phyloP scores from a whole-genome alignment of 2,113 vertebrate genomes.

The Chaenocephalus aceratus region DNA sequence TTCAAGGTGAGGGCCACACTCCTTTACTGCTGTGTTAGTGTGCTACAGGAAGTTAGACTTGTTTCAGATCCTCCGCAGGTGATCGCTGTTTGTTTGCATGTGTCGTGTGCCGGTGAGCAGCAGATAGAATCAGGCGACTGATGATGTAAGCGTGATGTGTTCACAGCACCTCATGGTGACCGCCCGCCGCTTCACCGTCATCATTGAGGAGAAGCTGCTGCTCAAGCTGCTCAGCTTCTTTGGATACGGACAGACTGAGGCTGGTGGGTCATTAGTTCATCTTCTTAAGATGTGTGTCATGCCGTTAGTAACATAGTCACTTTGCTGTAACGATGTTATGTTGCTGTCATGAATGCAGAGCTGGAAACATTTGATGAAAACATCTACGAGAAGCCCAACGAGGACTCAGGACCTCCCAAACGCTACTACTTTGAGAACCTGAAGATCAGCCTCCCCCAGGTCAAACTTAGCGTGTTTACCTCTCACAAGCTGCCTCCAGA shows the following conservation, averaged over 20 bases:
- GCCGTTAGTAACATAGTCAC: background rate
- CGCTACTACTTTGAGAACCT: constrained; percentile 98
- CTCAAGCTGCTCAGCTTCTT: constrained; percentile 96
- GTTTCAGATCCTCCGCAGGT: background rate
- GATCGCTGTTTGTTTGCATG: background rate
- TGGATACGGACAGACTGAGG: constrained; percentile 90
- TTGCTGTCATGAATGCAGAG: constrained; percentile 79
- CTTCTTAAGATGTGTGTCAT: background rate
- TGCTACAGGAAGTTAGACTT: no score
- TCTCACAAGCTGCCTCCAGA: constrained; percentile 94
- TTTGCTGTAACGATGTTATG: background rate
- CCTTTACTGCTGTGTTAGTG: no score
- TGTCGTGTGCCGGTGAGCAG: background rate
- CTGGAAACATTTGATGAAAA: constrained; percentile 95
- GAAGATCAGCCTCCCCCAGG: constrained; percentile 96
- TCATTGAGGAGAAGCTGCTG: constrained; percentile 96
- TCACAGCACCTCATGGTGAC: constrained; percentile 95
- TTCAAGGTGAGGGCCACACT: constrained; percentile 89
- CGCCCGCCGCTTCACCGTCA: constrained; percentile 91
- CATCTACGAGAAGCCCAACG: constrained; percentile 88
- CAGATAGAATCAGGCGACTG: background rate
- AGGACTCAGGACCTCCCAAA: constrained; percentile 83
- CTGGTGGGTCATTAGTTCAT: constrained; percentile 81
- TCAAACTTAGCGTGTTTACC: constrained; percentile 97
- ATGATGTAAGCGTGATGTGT: constrained; percentile 24